phyloP scores from a whole-genome alignment of 2,113 vertebrate genomes.

The Myocastor coypus region DNA sequence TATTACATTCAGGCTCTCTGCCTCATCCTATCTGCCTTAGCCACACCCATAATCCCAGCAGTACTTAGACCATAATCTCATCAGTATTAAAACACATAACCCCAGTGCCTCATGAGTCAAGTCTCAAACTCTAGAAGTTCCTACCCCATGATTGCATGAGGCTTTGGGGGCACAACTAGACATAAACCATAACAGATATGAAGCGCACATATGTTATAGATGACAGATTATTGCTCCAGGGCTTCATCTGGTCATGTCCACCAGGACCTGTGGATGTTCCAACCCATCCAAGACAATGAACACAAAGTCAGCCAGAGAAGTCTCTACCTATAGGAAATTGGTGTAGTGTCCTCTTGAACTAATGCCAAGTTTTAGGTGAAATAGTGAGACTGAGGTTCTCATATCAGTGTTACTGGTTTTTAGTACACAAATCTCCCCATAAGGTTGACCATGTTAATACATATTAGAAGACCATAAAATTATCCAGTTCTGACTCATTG shows the following conservation, averaged over 20 bases:
- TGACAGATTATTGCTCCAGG: no score
- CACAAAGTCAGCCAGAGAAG: background rate
- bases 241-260: no score
- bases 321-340: background rate
- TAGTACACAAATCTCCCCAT: background rate
- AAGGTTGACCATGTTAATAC: background rate
- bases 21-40: no score
- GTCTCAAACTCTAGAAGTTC: no score
- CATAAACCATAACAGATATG: no score
- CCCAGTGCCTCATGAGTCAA: no score
- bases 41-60: no score
- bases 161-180: no score
- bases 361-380: background rate
- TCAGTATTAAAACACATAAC: no score
- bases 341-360: accelerated
- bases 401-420: background rate
- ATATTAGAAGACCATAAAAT: background rate
- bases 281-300: background rate
- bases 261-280: background rate
- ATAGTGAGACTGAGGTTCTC: background rate
- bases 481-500: background rate
- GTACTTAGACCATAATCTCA: no score
- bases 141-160: no score
- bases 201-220: background rate
- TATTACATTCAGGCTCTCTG: no score